Evolutionary conservation across 2,888 invertebrate genomes (phyloP).

Genomic region (Colletes collaris): DNA sequence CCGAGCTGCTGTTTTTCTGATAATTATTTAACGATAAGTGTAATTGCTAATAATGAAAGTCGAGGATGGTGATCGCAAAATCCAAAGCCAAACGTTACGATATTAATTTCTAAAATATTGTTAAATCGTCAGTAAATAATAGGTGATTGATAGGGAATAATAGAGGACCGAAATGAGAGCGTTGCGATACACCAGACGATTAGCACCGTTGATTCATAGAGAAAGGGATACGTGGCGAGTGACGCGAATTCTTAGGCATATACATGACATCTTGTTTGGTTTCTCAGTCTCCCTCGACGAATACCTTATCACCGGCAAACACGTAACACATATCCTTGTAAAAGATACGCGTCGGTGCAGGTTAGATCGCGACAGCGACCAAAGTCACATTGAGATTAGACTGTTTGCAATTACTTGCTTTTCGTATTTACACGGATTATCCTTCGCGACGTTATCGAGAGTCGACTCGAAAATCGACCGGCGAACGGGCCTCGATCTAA

Average conservation of each 20-base stretch:
- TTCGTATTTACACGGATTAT: constrained; percentile 77
- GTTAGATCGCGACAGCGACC: constrained; percentile 60
- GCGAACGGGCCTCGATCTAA: constrained; percentile 11
- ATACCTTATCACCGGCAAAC: constrained; percentile 66
- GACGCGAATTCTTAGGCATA: constrained; percentile 38
- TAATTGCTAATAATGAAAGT: too few species aligned
- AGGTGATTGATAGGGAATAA: too few species aligned
- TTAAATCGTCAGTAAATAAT: too few species aligned
- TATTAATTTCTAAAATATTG: too few species aligned
- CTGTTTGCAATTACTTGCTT: constrained; percentile 72
- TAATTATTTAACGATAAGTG: too few species aligned
- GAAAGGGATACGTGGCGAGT: not conserved
- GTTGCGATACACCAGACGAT: too few species aligned
- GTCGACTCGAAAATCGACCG: constrained; percentile 53
- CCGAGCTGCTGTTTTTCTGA: too few species aligned
- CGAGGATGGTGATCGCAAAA: too few species aligned
- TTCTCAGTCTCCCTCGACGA: constrained; percentile 42
- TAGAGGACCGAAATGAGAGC: too few species aligned
- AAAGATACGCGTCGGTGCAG: constrained; percentile 60
- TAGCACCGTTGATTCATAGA: not conserved
- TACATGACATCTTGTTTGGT: constrained; percentile 12
- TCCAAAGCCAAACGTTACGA: too few species aligned
- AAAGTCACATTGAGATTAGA: constrained; percentile 75
- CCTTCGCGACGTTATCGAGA: constrained; percentile 65
- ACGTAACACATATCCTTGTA: constrained; percentile 51